phyloP scores from a whole-genome alignment of 2,888 invertebrate genomes.

The Meteorus colon region DNA sequence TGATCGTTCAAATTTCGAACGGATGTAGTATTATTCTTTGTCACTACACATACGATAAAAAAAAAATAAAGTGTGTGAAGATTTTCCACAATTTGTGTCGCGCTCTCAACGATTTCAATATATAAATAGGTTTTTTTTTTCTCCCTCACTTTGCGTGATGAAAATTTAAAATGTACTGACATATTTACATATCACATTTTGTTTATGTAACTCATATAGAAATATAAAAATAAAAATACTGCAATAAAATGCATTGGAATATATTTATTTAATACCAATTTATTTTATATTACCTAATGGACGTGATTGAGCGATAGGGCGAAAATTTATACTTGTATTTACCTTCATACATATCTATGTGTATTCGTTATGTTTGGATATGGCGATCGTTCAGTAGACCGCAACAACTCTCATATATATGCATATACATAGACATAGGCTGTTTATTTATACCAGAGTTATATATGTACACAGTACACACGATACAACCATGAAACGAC shows the following conservation, averaged over 20 bases:
- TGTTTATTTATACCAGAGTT: not conserved
- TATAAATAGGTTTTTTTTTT: no score
- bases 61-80: no score
- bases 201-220: not conserved
- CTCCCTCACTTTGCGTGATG: no score
- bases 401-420: not conserved
- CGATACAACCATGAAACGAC: conserved; percentile 19
- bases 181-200: no score
- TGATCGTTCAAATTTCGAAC: no score
- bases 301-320: not conserved
- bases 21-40: no score
- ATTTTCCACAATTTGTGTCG: no score
- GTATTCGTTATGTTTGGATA: not conserved
- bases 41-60: no score
- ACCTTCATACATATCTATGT: not conserved
- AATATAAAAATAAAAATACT: not conserved
- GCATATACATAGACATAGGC: not conserved
- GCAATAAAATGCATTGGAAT: not conserved
- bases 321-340: not conserved
- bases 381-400: not conserved
- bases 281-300: not conserved
- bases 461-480: conserved; percentile 18
- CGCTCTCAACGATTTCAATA: no score
- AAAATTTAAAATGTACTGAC: no score
- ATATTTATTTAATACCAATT: not conserved